Evolutionary conservation across 2,113 vertebrate genomes (phyloP).

Genomic region (Ptychochromis oligacanthus): DNA sequence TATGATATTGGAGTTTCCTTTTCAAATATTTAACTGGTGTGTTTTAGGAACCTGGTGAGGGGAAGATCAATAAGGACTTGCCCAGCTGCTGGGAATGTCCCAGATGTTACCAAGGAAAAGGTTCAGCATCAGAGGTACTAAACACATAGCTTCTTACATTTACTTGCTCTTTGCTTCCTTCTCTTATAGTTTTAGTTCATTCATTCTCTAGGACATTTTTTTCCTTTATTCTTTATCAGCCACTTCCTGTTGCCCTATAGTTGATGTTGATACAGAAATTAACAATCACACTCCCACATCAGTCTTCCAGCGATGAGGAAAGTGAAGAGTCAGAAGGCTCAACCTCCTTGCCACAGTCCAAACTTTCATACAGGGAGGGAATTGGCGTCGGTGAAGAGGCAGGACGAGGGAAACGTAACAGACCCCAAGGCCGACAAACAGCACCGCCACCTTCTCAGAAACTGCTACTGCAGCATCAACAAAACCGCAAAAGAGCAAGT

Average conservation of each 20-base stretch:
- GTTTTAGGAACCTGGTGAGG: conserved; percentile 90
- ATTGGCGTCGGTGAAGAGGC: conserved; percentile 61
- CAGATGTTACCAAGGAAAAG: conserved; percentile 89
- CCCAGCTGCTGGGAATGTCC: conserved; percentile 99
- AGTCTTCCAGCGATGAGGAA: conserved; percentile 80
- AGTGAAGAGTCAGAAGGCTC: conserved; percentile 66
- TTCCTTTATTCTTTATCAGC: not conserved
- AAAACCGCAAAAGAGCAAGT: conserved; percentile 80
- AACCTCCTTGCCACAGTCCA: conserved; percentile 63
- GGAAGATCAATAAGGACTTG: conserved; percentile 92
- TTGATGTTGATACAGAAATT: not conserved
- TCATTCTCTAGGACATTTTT: not conserved
- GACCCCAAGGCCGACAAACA: conserved; percentile 58
- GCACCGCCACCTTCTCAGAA: conserved; percentile 81
- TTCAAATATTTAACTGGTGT: not conserved
- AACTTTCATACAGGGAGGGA: conserved; percentile 71
- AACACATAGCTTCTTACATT: not conserved
- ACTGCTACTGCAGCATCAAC: conserved; percentile 81
- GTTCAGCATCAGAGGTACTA: conserved; percentile 78
- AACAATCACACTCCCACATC: not conserved
- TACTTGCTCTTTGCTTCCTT: not conserved
- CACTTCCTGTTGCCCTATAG: not conserved
- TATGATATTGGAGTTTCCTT: not conserved
- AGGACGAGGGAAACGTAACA: conserved; percentile 34
- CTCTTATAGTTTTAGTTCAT: not conserved